Evolutionary conservation across 2,888 invertebrate species (phyloP), one percentile per base, ranked within the genome.

Genomic region (Ectobius pallidus): DNA sequence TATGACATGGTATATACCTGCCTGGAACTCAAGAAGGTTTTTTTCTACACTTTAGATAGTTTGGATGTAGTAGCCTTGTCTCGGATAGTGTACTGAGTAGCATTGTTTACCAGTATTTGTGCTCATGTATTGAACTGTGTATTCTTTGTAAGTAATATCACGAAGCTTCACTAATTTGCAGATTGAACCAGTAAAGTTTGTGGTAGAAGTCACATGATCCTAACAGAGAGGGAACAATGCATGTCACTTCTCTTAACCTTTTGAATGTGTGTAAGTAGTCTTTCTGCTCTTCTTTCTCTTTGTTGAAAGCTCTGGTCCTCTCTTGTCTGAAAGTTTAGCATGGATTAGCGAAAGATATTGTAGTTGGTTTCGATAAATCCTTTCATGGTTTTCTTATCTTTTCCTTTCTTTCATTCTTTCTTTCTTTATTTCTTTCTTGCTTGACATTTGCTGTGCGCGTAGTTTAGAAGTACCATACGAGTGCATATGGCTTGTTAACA

Each of bases 161-260:
- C 49, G 18, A 20, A 18, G 4, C 49, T 49, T 49, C 49, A 49
- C n/a, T 49, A 22, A 11, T 22, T 49, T 49, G 20, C 49, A 49
- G 49, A 49, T 49, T 49, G 9, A 18, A n/a, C 49, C 49, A 49
- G 18, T 49, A 49, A 49, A n/a, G 49, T 49, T 49, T 18, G 49
- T 49, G 11, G 20, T 22, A n/a, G 49, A 49, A 49, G 49, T 49
- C 11, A 49, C 49, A n/a, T 49, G 18, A 49, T 22, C 14, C 49
- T 9, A 20, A 4, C 18, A 49, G 49, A 49, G 49, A 49, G 49
- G 22, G 22, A 49, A 22, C 20, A 49, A 20, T 7, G 18, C 49
- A 20, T 49, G 18, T 18, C 49, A 22, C n/a, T n/a, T n/a, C n/a
- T n/a, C n/a, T n/a, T n/a, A n/a, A n/a, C n/a, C n/a, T n/a, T n/a